Evolutionary conservation across 2,113 vertebrate genomes (phyloP), one percentile per base, ranked within the genome.

Genomic region (Hiodon tergisus): DNA sequence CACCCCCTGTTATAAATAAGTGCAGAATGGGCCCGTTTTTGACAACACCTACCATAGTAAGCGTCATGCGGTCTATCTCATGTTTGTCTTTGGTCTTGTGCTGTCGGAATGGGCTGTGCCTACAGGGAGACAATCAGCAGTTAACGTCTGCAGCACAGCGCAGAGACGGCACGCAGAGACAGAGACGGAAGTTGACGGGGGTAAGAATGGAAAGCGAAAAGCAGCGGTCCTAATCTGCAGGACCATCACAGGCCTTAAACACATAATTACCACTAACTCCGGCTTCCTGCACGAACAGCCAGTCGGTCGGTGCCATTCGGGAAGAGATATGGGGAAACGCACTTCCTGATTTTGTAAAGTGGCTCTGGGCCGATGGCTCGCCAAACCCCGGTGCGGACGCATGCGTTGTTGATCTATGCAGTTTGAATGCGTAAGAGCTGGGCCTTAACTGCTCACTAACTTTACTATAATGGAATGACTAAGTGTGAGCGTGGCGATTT

Each of bases 61-160:
- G 95, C 0, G 97, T 99, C 97, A 98, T 97, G 76, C 97, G 92
- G 91, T 99, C 96, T 0, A 99, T 99, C 89, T 98, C 96, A 0
- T 98, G 96, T 90, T 99, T 99, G 80, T 99, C 96, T 95, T 99
- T 99, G 93, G 97, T 99, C 93, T 98, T 99, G 88, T 99, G 97
- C 80, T 99, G 97, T 75, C 97, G 90, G 91, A 99, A 99, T 59
- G 97, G 97, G 86, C 97, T 99, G 93, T 99, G 97, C 65, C 97
- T 99, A 63, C n/a, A 76, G 63, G 57, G 53, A 74, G 50, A 60
- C 16, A 46, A 11, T 57, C 50, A 2, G 16, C 17, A 10, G 13
- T 53, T 5, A 52, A 48, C 57, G 13, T 13, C 16, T 10, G 7
- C 57, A 17, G 52, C 50, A 63, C 58, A 53, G 6, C 4, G 73